Base-by-base conservation (phyloP, 2,113 vertebrate species). In the Anarrhichthys ocellatus region DNA sequence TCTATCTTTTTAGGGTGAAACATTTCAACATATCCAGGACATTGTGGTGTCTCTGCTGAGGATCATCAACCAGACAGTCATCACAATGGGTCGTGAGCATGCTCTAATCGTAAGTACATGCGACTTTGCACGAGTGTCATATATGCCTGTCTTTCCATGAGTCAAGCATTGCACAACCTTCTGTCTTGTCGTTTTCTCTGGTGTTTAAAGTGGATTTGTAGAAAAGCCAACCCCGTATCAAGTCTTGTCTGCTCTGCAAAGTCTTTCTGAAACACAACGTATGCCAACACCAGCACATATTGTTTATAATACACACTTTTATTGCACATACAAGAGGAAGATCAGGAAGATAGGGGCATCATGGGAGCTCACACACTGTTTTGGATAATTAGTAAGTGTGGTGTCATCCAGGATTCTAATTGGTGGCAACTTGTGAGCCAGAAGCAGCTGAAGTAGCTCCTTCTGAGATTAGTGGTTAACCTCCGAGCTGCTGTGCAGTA, bases 81-180 rank as follows among this genome's bases (percentile, higher is more conserved):
- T 99, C 94, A 96, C 93, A 0, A 98, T 99, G 97, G 96, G 96
- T 13, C 92, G 97, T 80, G 97, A 98, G 38, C 97, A 98, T 3
- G 10, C 89, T 61, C 93, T 98, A 80, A 99, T 96, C 54, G 98
- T 99, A 88, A 99, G 98, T 99, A 76, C 64, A 72, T 4, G 13
- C 50, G 32, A 7, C 22, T 67, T 42, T 59, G 8, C 17, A 44
- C n/a, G 3, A n/a, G 40, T 4, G 0, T 13, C 42, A 52, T 46
- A 34, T 52, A 32, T 24, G 22, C 11, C 24, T 34, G 20, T 64
- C 61, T 61, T 54, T 29, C 38, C 68, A 44, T 17, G 13, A 24
- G n/a, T 50, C 44, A 56, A 67, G 11, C 24, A 24, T 40, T 42
- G 24, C 58, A 59, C 9, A 36, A 48, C 9, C 10, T 7, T 29